phyloP scores from a whole-genome alignment of 2,797 vertebrate species.

The Lutjanus campechanus region DNA sequence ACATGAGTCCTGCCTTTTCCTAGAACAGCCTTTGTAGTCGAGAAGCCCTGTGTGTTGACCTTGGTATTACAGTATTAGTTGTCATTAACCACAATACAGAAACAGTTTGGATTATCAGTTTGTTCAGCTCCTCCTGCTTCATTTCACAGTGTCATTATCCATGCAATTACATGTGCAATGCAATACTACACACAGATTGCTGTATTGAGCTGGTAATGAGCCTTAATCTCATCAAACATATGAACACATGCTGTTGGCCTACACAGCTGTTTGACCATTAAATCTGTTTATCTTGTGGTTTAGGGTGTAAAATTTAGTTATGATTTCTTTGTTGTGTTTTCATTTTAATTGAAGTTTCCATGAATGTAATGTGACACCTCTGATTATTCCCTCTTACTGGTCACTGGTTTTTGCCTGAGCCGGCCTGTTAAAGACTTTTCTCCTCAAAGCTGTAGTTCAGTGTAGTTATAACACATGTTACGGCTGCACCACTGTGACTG shows the following conservation, averaged over 20 bases:
- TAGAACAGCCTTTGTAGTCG: background rate
- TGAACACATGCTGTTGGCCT: background rate
- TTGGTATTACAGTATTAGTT: background rate
- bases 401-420: background rate
- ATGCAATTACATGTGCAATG: background rate
- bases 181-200: background rate
- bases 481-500: no score
- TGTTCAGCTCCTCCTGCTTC: background rate
- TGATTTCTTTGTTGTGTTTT: background rate
- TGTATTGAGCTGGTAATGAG: constrained; percentile 1
- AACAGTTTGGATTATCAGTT: background rate
- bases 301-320: background rate
- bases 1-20: background rate
- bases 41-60: background rate
- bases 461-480: no score
- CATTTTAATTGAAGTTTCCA: background rate
- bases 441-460: background rate
- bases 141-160: background rate
- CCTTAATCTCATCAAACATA: background rate
- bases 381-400: background rate
- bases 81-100: background rate
- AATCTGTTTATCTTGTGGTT: background rate
- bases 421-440: background rate
- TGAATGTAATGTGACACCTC: background rate
- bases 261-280: background rate